Evolutionary conservation across 2,888 invertebrate genomes (phyloP), one percentile per base, ranked within the genome.

Genomic region (Vanessa cardui): DNA sequence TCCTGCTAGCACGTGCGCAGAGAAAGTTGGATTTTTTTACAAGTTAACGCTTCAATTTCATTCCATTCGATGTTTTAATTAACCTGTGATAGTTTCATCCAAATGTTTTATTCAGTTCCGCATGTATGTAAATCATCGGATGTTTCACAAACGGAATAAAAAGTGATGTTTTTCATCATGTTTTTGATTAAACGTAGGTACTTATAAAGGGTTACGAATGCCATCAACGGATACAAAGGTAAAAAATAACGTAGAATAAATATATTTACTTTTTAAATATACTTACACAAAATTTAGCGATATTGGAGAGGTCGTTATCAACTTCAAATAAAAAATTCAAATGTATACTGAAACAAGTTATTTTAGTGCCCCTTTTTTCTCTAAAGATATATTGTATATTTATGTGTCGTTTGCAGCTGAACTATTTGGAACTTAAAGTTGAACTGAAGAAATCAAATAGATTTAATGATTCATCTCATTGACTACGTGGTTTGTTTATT

Each of bases 11-110:
- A 78, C 81, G 83, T 81, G 81, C 74, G 68, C 49, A 77, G 85
- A 80, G 87, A 89, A 88, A 88, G 86, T 68, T 52, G 12, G 33
- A 39, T 45, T 66, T 39, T 66, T 69, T 68, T 49, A 67, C 46
- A 65, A 61, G 47, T 69, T 71, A 59, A 66, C 54, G 64, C 64
- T 64, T 49, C 50, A 54, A 70, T 63, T 66, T 61, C 46, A 50
- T 66, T 56, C 18, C 26, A 63, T 45, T 18, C 46, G 20, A 56
- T 49, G 45, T 58, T 67, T 59, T 60, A 60, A 60, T 60, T 45
- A 64, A 49, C 56, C 59, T 64, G 26, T 64, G n/a, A 64, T 58
- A 54, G n/a, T 47, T 65, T 39, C 52, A 54, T 54, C 20, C 47
- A 21, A 68, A 64, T 58, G 18, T 61, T 63, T 56, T 56, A 58